Conservation (phyloP, 2,113 vertebrate genomes). For the Oriolus oriolus region DNA sequence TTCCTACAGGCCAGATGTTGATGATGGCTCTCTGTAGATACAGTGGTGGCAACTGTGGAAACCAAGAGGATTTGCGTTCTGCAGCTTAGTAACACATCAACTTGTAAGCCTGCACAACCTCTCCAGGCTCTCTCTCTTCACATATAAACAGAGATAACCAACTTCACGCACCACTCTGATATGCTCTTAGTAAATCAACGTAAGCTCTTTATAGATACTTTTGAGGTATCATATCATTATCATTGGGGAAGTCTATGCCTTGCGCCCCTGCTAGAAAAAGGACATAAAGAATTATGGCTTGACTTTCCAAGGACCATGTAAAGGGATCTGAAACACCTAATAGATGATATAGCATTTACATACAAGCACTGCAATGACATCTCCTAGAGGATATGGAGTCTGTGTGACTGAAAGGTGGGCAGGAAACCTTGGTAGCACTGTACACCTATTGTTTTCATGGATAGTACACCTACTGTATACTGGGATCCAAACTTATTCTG, state of each 20-base stretch:
- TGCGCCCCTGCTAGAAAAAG: not conserved
- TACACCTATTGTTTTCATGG: conserved; percentile 20
- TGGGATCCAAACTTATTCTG: conserved; percentile 28
- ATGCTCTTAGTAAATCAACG: not conserved
- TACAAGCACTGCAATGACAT: not conserved
- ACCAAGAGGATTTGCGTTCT: not conserved
- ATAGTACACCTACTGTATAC: conserved; percentile 37
- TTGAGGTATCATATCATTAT: not conserved
- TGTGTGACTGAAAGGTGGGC: not conserved
- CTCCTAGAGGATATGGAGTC: not conserved
- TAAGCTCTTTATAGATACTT: not conserved
- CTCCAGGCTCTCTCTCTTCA: not conserved
- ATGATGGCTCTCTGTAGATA: rapidly evolving
- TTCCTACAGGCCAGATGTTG: not conserved
- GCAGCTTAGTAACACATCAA: not conserved
- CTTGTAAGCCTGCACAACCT: not conserved
- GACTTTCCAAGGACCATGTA: not conserved
- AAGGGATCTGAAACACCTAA: not conserved
- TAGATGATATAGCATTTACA: not conserved
- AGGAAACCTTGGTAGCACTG: conserved; percentile 19
- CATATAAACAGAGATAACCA: not conserved
- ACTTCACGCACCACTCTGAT: not conserved
- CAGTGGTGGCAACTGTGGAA: not conserved
- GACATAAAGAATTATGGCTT: not conserved
- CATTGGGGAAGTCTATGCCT: not conserved